A percentile compares a stretch with the other conserved stretches of the same genome.
These are phyloP conservation scores for Pyrocephalus nanus DNA, from an alignment of 2,797 vertebrate genomes.

Conservation along the genomic window DNA sequence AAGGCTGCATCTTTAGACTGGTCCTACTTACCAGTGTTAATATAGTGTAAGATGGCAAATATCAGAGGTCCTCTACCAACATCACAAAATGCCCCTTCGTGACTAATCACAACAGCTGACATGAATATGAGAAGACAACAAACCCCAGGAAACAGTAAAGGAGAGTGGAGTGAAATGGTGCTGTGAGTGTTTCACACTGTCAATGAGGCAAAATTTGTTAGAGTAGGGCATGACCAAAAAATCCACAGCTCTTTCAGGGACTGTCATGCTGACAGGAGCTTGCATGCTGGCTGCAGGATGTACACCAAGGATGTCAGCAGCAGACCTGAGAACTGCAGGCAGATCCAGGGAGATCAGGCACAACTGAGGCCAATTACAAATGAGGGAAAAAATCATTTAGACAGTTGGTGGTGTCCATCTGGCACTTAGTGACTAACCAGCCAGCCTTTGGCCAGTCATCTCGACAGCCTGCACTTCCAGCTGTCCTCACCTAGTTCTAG, in stretches of 20 bases:
- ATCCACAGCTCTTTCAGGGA: not conserved
- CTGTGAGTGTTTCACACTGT: not conserved
- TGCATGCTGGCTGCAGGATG: accelerated
- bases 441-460: not conserved
- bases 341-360: not conserved
- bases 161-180: not conserved
- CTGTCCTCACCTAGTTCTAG: not conserved
- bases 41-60: not conserved
- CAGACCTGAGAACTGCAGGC: not conserved
- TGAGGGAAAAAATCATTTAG: constrained; percentile 22
- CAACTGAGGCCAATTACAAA: not conserved
- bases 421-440: not conserved
- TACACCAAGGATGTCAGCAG: not conserved
- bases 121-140: not conserved
- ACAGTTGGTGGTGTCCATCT: constrained; percentile 6
- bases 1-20: not conserved
- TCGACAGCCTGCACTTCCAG: not conserved
- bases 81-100: not conserved
- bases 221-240: not conserved
- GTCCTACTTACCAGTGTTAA: not conserved
- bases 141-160: not conserved
- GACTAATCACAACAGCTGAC: not conserved
- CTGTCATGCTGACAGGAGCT: accelerated
- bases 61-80: not conserved
- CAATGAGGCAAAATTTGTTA: not conserved